Evolutionary conservation across 2,888 invertebrate genomes (phyloP).

Genomic region (Netelia virgata): DNA sequence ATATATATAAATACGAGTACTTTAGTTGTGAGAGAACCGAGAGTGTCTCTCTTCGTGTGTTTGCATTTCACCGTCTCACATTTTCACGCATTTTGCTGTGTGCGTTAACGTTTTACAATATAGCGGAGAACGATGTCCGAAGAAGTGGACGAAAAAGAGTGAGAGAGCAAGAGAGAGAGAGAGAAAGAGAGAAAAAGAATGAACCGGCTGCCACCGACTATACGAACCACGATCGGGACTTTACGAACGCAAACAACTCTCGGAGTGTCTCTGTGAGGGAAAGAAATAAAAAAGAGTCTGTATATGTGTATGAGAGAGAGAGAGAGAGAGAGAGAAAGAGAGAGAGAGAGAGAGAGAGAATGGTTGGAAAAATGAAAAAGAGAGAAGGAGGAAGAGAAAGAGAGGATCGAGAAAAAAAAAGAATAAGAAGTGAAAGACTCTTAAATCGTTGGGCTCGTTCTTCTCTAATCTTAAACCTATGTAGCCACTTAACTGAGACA

Average conservation of each 20-base stretch:
- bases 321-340: constrained; percentile 8
- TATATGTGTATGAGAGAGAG: constrained; percentile 20
- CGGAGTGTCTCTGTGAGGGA: constrained; percentile 28
- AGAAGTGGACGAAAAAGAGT: constrained; percentile 1
- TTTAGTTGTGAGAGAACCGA: background rate
- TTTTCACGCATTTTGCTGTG: constrained; percentile 27
- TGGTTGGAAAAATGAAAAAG: constrained; percentile 14
- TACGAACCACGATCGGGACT: constrained; percentile 52
- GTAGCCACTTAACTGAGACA: constrained; percentile 80
- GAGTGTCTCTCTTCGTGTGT: constrained; percentile 19
- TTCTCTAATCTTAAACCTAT: constrained; percentile 79
- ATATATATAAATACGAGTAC: background rate
- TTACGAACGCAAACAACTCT: constrained; percentile 72
- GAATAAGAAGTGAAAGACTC: constrained; percentile 68
- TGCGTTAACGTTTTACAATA: constrained; percentile 40
- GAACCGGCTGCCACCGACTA: constrained; percentile 29
- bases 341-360: constrained; percentile 16
- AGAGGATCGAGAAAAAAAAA: constrained; percentile 39
- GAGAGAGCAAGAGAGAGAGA: constrained; percentile 8
- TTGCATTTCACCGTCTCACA: constrained; percentile 33
- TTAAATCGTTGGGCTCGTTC: constrained; percentile 77
- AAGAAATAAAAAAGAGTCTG: constrained; percentile 1
- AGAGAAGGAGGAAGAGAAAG: constrained; percentile 28
- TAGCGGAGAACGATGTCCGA: constrained; percentile 14
- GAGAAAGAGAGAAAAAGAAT: background rate